Evolutionary conservation across 2,888 invertebrate species (phyloP), one percentile per base, ranked within the genome.

Genomic region (Rhagium mordax): DNA sequence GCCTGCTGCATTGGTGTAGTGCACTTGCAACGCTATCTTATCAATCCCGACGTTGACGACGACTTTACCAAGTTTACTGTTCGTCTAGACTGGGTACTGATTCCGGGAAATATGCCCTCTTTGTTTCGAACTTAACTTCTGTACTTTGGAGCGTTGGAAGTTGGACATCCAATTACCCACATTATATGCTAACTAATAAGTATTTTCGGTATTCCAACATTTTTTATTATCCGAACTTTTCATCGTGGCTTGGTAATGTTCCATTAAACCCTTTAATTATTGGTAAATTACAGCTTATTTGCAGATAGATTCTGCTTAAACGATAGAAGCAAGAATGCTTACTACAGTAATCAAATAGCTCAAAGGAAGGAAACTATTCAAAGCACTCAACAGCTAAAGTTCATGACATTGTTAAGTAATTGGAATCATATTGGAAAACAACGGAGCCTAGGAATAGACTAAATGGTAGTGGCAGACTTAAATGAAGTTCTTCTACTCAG

Each of bases 71-170:
- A 74, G 75, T 78, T 78, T 79, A 76, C 76, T 72, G 76, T 69
- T 72, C 71, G 80, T 80, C 80, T 80, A 80, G 80, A 80, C 80
- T 73, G 72, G 75, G n/a, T n/a, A n/a, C n/a, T 75, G 75, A 79
- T 80, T 78, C 80, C 79, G 79, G 80, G 80, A 80, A 80, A 79
- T 72, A 49, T 73, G 76, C 70, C 71, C 75, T 78, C 78, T 78
- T 78, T 80, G 78, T 80, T 80, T 77, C 74, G 24, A 49, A 64
- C 20, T 62, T 62, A 48, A 21, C 48, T 24, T 20, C 5, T 15
- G 48, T 21, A 24, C 62, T 6, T 20, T 48, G 16, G 41, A 61
- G 13, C 53, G 13, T n/a, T 59, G 5, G 6, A 29, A 15, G 27
- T 24, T 15, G 16, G 59, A 59, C 10, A 24, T 27, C 27, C 16